Conservation (phyloP, 2,888 invertebrate genomes). For the Lysandra coridon region DNA sequence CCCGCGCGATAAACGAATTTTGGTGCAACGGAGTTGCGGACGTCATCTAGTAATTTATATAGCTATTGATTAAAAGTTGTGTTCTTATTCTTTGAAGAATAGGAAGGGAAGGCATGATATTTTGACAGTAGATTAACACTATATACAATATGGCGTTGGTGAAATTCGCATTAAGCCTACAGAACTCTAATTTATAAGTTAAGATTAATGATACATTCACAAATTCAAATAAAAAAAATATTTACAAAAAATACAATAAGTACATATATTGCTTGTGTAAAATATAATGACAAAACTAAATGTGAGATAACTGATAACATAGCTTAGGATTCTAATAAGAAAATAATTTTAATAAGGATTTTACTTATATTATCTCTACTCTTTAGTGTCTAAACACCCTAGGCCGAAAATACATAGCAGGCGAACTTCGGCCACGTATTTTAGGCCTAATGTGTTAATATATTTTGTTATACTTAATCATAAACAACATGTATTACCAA, state of each 20-base stretch:
- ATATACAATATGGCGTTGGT: not conserved
- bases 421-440: no score
- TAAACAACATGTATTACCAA: conserved; percentile 5
- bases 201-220: not conserved
- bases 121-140: not conserved
- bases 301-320: not conserved
- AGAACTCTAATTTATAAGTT: not conserved
- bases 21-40: no score
- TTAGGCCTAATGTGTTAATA: not conserved
- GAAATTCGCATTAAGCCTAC: conserved; percentile 22
- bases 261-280: not conserved
- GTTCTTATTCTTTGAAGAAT: no score
- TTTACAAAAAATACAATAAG: not conserved
- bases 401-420: no score
- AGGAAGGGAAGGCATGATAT: not conserved
- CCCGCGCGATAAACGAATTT: no score
- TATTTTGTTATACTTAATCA: not conserved
- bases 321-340: not conserved
- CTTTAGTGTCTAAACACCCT: no score
- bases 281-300: not conserved
- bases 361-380: not conserved
- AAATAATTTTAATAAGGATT: not conserved
- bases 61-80: no score
- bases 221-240: not conserved
- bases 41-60: no score